Evolutionary conservation across 2,797 vertebrate species (phyloP), one percentile per base, ranked within the genome.

Genomic region (Sebastiscus tertius): DNA sequence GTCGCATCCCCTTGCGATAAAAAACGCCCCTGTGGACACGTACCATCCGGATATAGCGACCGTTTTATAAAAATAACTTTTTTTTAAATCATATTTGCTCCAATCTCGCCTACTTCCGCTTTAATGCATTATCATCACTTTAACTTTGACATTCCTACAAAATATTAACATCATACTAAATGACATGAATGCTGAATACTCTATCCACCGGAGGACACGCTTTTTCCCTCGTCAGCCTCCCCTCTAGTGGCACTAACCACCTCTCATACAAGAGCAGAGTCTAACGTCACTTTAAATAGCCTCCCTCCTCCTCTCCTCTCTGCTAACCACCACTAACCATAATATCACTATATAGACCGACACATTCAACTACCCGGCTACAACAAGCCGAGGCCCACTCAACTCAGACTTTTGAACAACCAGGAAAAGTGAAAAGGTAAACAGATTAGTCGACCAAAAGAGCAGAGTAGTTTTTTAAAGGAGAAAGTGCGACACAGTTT

Each of bases 201-300:
- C 4, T 59, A n/a, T 42, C 10, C 16, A n/a, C 36, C 46, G 8
- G 2, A 31, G 27, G 6, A 29, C 36, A 31, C 10, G 18, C 14
- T 16, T 18, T 1, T 18, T 0, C 52, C 6, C 14, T 52, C 10
- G 14, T 6, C 9, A 12, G 33, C 18, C 42, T 2, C 2, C 2
- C 33, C 10, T 4, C 13, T 2, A 6, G 68, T 59, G 89, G 79
- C 85, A 90, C 46, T 75, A 80, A 83, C 6, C 63, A 72, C 72
- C 13, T 75, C 33, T 77, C 90, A 86, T 92, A 89, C 62, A 0
- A 0, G 0, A 1, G 3, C 0, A 4, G 5, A 56, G n/a, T 22
- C 56, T 22, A 20, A 81, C 92, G 94, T 95, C 93, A 94, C 93
- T 91, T 91, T 88, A 90, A 90, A 91, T 70, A 85, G 76, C 60